Evolutionary conservation across 2,888 invertebrate genomes (phyloP), one percentile per base, ranked within the genome.

Genomic region (Dolichopus griseipennis): DNA sequence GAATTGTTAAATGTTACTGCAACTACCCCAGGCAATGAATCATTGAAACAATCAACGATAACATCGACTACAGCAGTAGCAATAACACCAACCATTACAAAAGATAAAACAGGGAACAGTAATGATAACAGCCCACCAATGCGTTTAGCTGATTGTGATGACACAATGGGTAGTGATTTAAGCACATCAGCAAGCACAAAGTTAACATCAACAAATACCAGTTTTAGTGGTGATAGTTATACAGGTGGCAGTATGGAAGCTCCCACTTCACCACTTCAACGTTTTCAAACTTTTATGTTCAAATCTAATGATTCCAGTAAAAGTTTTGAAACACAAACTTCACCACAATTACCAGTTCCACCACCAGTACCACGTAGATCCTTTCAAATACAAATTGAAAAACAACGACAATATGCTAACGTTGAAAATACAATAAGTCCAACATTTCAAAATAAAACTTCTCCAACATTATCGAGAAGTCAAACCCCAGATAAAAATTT

Each of bases 271-370:
- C 77, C 65, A 70, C 78, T 41, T 76, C 75, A 5, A 22, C 76
- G 79, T 0, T 73, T 79, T 43, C 80, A 80, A 69, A 79, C 77
- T 71, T 78, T 80, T 72, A 77, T 80, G n/a, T 79, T 79, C 65
- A 64, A 66, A 63, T 62, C 66, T 15, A 68, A 66, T 69, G 68
- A 69, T 65, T 68, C 64, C 7, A 52, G 34, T 15, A 68, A 68
- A 68, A 63, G 68, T 15, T 67, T 64, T 66, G 66, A 67, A 33
- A 63, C 79, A 18, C 52, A 52, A 52, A 76, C 76, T 73, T 76
- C 76, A 72, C 76, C 77, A 72, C 71, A 75, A 71, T 72, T 71
- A 43, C 67, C 66, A 66, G 68, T 1, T 76, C 78, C 66, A 78
- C 77, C 61, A 73, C 74, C 0, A 74, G 77, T 69, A 78, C 77